Base-by-base conservation (phyloP, 2,797 vertebrate genomes). In the Parauchenoglanis ngamensis region DNA sequence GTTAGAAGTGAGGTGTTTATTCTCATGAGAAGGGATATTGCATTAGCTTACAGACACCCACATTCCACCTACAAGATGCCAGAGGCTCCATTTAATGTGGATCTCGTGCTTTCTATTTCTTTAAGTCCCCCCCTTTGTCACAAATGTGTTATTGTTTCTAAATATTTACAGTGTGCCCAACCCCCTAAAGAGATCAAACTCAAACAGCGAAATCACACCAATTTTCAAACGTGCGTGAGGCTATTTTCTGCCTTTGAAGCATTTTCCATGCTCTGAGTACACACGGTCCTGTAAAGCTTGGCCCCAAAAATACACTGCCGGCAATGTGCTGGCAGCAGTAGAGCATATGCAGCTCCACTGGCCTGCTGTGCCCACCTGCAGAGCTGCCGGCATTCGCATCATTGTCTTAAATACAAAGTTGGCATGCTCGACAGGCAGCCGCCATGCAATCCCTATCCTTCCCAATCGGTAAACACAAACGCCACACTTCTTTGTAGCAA, bases 221-320 rank as follows among this genome's bases (percentile, higher is more conserved):
- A 91, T 93, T 93, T 93, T 85, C 76, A 52, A 86, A 83, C 57
- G 56, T 79, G 90, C 90, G 89, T 92, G 89, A 88, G 91, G 91
- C 92, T 92, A 93, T 93, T 93, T 93, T 93, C 90, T 93, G 92
- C 92, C 91, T 92, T 92, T 93, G 92, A 93, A 93, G 92, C 91
- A 88, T 88, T 92, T 93, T 92, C 90, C 91, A 90, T 91, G 88
- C 86, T 86, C 85, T 85, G 88, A 90, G 88, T 90, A 88, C 90
- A 90, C 83, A 87, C 89, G 73, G 87, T 91, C 92, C 91, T 89
- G 92, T 91, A 91, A 91, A 92, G 89, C 87, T 63, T 86, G 78
- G 88, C 89, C 92, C 92, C 88, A 93, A 90, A 93, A 92, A 92
- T 92, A 93, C 87, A 88, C 89, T 90, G 88, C 90, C 88, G 91